Base-by-base conservation (phyloP, 2,797 vertebrate genomes). In the Chlorospingus semifuscus region DNA sequence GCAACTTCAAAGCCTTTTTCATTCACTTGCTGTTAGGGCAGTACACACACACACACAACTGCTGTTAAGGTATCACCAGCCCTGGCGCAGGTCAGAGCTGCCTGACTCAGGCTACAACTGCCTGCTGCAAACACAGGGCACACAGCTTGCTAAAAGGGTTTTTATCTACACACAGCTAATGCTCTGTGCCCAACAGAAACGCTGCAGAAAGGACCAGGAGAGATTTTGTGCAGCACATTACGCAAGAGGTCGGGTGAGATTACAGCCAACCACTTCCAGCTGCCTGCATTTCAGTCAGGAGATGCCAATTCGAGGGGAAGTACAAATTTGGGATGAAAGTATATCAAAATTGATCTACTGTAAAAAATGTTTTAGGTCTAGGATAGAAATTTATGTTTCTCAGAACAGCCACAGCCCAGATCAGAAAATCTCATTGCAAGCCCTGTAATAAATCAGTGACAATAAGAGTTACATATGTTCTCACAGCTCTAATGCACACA, bases 1-100 rank as follows among this genome's bases (percentile, higher is more conserved):
- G 83, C 32, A 64, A 93, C 93, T 94, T 94, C 94, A 92, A 92
- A 94, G 89, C 8, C 75, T 57, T 81, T 91, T 87, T 50, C 87
- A 91, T 83, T 91, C 82, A 94, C 39, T 77, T 30, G 53, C 83
- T 72, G 65, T 65, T 75, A 83, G 16, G 1, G 6, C 7, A 1
- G 22, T 7, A 34, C 80, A 39, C 75, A 36, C 12, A 82, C 60
- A 69, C 56, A 59, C 56, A 59, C 15, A 57, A 83, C 69, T 71
- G 82, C 85, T 91, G 61, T 83, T 81, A 94, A 87, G 76, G 79
- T 87, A 91, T 83, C 72, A 7, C 87, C 53, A 80, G 53, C 64
- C 91, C 63, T 80, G 79, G 84, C 23, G 0, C 22, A 66, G 70
- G 72, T 68, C 87, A 78, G 46, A 63, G 70, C 84, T 87, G 53